Evolutionary conservation across 2,113 vertebrate species (phyloP).

Genomic region (Formicarius rufipectus): DNA sequence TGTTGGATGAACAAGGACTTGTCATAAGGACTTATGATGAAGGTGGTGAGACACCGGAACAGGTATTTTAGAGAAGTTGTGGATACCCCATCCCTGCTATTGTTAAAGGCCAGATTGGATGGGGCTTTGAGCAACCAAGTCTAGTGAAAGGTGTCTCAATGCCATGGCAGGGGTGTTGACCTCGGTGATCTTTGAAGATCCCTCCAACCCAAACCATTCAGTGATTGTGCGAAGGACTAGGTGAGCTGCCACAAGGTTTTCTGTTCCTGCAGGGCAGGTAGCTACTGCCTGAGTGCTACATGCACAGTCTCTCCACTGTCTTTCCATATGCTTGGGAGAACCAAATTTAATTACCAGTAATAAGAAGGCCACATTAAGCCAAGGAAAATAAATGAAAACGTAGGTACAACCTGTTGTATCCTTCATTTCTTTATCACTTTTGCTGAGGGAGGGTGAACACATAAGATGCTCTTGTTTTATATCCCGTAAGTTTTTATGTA

Average conservation of each 20-base stretch:
- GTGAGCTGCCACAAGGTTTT: accelerated
- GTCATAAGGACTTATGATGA: accelerated
- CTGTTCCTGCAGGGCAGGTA: background rate
- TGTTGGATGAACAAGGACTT: background rate
- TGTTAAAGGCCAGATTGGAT: background rate
- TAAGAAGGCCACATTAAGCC: background rate
- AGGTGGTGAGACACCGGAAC: background rate
- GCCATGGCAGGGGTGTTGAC: accelerated
- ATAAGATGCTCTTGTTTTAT: background rate
- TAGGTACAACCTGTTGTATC: background rate
- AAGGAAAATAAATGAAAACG: background rate
- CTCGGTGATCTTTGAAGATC: background rate
- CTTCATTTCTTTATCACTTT: background rate
- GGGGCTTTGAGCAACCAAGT: background rate
- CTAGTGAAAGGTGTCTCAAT: background rate
- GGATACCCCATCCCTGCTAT: background rate
- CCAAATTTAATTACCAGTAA: background rate
- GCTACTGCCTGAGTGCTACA: background rate
- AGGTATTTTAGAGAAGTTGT: background rate
- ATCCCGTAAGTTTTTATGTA: background rate
- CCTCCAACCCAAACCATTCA: background rate
- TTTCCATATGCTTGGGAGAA: background rate
- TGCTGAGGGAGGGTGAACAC: background rate
- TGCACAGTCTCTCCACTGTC: background rate
- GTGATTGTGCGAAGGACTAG: background rate